These are phyloP conservation scores for Drosophila jambulina DNA, from an alignment of 1,140 invertebrate genomes.

Conservation along the genomic window DNA sequence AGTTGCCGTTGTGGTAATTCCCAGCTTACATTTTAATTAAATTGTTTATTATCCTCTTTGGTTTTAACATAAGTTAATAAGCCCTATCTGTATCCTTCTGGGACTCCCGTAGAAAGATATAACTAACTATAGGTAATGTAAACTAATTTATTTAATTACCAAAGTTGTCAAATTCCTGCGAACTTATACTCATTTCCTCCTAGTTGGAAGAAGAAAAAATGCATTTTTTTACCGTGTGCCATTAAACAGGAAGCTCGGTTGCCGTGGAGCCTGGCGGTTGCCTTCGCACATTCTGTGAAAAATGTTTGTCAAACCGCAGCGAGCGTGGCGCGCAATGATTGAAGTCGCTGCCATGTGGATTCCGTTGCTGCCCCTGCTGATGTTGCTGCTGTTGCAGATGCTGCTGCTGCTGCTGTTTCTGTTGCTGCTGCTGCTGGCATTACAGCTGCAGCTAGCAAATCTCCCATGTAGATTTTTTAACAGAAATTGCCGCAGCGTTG, in stretches of 20 bases:
- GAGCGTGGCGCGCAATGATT: slow-evolving; percentile 78
- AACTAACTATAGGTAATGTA: neutral
- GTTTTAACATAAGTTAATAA: neutral
- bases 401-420: slow-evolving; percentile 36
- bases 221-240: slow-evolving; percentile 18
- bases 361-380: slow-evolving; percentile 53
- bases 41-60: neutral
- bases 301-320: slow-evolving; percentile 81
- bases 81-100: neutral
- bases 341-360: slow-evolving; percentile 75
- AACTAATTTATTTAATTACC: neutral
- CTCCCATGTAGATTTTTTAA: slow-evolving; percentile 73
- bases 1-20: neutral
- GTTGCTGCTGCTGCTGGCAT: slow-evolving; percentile 32
- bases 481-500: slow-evolving; percentile 74
- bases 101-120: neutral
- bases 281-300: slow-evolving; percentile 76
- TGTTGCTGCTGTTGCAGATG: slow-evolving; percentile 19
- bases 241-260: slow-evolving; percentile 35
- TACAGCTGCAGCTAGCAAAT: slow-evolving; percentile 45
- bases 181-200: too few relatives aligned
- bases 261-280: slow-evolving; percentile 41
- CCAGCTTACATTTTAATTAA: neutral
- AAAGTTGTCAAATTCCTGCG: neutral
- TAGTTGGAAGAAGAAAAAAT: neutral